These are phyloP conservation scores for Microtus montanus DNA, from an alignment of 2,113 vertebrate genomes.

Conservation along the genomic window DNA sequence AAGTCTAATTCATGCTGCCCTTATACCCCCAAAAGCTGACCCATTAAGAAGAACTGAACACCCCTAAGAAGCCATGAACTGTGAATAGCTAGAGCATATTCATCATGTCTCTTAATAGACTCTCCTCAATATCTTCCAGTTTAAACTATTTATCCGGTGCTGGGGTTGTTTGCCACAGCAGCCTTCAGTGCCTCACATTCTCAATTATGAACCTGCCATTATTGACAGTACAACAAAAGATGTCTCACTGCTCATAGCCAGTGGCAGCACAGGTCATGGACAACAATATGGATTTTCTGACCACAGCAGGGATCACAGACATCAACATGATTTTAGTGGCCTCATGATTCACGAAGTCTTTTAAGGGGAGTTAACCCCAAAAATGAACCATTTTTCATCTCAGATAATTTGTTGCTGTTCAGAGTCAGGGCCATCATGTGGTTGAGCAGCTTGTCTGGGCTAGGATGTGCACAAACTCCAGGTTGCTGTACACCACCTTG, in stretches of 20 bases:
- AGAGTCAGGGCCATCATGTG: neutral
- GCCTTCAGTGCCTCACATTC: neutral
- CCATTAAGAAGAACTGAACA: neutral
- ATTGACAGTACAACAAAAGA: neutral
- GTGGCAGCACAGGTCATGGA: neutral
- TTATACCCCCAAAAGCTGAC: neutral
- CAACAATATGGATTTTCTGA: neutral
- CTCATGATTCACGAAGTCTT: neutral
- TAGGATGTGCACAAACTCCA: neutral
- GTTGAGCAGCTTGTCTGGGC: neutral
- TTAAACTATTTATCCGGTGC: neutral
- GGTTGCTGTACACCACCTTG: rapidly evolving
- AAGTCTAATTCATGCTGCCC: neutral
- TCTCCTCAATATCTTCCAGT: neutral
- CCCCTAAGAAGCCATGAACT: neutral
- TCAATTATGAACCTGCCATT: too few relatives aligned
- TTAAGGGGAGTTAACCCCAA: neutral
- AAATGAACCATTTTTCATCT: neutral
- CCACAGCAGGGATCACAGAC: neutral
- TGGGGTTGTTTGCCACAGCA: neutral
- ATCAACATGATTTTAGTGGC: neutral
- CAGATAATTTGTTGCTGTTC: neutral
- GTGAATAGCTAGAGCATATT: neutral
- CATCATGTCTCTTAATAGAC: neutral
- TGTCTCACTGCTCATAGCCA: neutral